Percentiles rank a stretch among this genome's conserved stretches.
Evolutionary conservation across 2,797 vertebrate genomes (phyloP).

Genomic region (Ispidina picta): DNA sequence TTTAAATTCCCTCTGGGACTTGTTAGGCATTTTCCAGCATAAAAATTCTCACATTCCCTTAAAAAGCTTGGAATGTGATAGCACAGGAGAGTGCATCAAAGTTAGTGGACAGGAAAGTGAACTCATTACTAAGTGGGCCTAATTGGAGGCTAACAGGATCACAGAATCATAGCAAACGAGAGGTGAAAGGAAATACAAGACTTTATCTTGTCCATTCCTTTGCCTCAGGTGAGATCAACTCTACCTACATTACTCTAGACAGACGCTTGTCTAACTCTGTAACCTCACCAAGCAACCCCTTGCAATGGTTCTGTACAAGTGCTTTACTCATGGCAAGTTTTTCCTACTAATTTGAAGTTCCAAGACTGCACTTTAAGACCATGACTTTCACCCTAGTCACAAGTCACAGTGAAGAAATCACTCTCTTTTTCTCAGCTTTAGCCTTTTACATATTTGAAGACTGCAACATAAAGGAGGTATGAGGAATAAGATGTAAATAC

Average conservation of each 20-base stretch:
- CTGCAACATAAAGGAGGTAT: background rate
- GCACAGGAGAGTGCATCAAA: background rate
- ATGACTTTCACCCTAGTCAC: background rate
- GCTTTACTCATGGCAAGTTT: background rate
- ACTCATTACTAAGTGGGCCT: slow-evolving; percentile 24
- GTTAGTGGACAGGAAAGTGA: slow-evolving; percentile 20
- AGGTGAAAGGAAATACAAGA: slow-evolving; percentile 61
- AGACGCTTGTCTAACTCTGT: slow-evolving; percentile 54
- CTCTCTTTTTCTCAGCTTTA: background rate
- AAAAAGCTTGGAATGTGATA: background rate
- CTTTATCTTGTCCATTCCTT: slow-evolving; percentile 33
- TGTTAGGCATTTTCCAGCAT: background rate
- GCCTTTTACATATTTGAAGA: background rate
- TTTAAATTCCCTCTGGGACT: slow-evolving; percentile 1
- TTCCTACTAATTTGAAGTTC: background rate
- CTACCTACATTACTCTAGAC: slow-evolving; percentile 15
- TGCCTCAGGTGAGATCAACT: slow-evolving; percentile 49
- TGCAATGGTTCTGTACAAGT: background rate
- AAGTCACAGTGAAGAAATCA: background rate
- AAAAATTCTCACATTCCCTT: background rate
- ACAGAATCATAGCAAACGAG: slow-evolving; percentile 40
- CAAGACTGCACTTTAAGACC: background rate
- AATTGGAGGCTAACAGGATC: slow-evolving; percentile 34
- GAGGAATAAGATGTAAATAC: background rate
- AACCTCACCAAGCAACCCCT: background rate